These are phyloP conservation scores for Otolemur garnettii DNA, from an alignment of 2,113 vertebrate species.

Conservation along the genomic window DNA sequence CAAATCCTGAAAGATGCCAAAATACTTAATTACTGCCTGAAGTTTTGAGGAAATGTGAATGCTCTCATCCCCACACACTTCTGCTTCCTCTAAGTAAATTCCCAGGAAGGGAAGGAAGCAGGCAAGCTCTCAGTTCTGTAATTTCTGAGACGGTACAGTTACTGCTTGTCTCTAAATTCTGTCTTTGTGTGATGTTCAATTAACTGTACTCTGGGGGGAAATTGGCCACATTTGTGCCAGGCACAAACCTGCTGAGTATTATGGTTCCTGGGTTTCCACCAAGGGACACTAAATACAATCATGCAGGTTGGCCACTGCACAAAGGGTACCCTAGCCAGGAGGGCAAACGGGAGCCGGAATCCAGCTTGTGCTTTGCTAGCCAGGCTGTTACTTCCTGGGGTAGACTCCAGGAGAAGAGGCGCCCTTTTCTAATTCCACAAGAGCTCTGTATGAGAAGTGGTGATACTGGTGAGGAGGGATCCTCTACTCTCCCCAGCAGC, in stretches of 20 bases:
- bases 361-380: background rate
- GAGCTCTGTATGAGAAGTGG: background rate
- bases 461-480: background rate
- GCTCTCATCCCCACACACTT: background rate
- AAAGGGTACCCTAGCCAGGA: background rate
- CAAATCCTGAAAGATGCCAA: background rate
- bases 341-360: background rate
- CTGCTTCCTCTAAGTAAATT: background rate
- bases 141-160: background rate
- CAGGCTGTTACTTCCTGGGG: background rate
- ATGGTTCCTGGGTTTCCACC: background rate
- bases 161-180: background rate
- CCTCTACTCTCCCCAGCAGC: background rate
- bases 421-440: background rate
- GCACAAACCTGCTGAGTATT: background rate
- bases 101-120: conserved; percentile 2
- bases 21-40: background rate
- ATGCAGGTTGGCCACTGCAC: background rate
- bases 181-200: background rate
- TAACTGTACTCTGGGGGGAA: background rate
- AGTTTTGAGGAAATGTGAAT: background rate
- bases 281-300: background rate
- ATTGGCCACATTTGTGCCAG: background rate
- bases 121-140: background rate
- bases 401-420: background rate